Base-by-base conservation (phyloP, 2,113 vertebrate species). In the Gobiocypris rarus region DNA sequence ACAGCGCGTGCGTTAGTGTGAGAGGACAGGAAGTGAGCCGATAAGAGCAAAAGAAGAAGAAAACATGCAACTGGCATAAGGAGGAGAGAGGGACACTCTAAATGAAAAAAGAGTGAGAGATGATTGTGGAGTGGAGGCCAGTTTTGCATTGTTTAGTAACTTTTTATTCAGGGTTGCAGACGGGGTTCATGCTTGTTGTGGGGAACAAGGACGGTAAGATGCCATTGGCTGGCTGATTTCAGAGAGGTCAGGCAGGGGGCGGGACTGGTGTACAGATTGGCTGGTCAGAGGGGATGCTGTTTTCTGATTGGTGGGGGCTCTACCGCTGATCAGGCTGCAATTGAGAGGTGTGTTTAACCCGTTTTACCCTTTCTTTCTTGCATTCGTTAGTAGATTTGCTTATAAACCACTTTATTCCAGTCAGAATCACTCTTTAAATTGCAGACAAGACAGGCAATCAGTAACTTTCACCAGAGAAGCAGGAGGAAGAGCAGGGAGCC, bases 381-480 rank as follows among this genome's bases (percentile, higher is more conserved):
- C 41, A 38, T 81, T 78, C 59, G 59, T 76, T 54, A 24, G 74
- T 88, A 84, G 43, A 82, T 86, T 87, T 91, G 86, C 92, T 95
- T 91, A 61, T 89, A 90, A 89, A 69, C 61, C 61, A 34, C 90
- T 88, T 76, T 81, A 70, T 81, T 83, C 70, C 65, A 86, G 78
- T 78, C 45, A 58, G 70, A 81, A 83, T 86, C 82, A 83, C 81
- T 45, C 71, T 77, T 81, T 83, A 93, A 93, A 94, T 95, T 95
- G 94, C 94, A 96, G 97, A 98, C 97, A 98, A 98, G 96, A 98
- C 97, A 98, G 97, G 97, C 97, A 98, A 98, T 97, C 97, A 98
- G 97, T 95, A 95, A 95, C 96, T 96, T 96, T 97, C 96, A 97
- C 97, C 96, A 98, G 96, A 95, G 94, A 97, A 94, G 93, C 85